phyloP scores from a whole-genome alignment of 2,113 vertebrate species.

The Limnothrissa miodon region DNA sequence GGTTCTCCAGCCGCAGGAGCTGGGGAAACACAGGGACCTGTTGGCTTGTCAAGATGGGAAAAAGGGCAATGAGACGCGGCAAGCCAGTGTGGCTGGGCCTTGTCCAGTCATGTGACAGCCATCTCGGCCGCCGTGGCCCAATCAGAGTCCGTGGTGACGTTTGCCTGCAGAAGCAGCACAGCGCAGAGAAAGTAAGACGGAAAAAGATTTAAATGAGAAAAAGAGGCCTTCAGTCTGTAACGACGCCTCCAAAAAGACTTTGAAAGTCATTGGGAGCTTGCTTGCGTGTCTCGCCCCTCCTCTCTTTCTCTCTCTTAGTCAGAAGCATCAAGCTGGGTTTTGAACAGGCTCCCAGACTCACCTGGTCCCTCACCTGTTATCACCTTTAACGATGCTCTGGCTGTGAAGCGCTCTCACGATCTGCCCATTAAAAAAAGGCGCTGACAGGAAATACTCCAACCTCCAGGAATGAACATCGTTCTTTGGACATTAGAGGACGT shows the following conservation, averaged over 20 bases:
- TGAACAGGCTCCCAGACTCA: conserved; percentile 64
- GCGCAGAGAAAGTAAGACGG: background rate
- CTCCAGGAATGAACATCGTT: conserved; percentile 17
- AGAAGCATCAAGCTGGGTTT: conserved; percentile 60
- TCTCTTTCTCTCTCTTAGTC: conserved; percentile 27
- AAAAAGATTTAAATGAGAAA: background rate
- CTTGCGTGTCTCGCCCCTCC: conserved; percentile 27
- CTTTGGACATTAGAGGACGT: conserved; percentile 24
- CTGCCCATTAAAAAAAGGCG: conserved; percentile 40
- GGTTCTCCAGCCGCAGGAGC: background rate
- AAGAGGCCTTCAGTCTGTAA: background rate
- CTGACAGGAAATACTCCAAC: conserved; percentile 39
- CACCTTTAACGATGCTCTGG: conserved; percentile 41
- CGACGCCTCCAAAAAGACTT: conserved; percentile 16
- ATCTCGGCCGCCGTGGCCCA: background rate
- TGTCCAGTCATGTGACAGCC: conserved; percentile 6
- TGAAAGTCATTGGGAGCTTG: conserved; percentile 50
- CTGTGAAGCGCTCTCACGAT: conserved; percentile 4
- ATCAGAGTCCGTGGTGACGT: conserved; percentile 4
- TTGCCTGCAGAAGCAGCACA: background rate
- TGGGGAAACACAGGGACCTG: conserved; percentile 21
- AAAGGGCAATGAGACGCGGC: conserved; percentile 24
- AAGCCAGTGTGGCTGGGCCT: background rate
- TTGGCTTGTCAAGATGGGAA: conserved; percentile 31
- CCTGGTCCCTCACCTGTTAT: conserved; percentile 54